Percentiles rank a stretch among this genome's conserved stretches.
Conservation (phyloP, 2,797 vertebrate species). For the Sebastes itinus region DNA sequence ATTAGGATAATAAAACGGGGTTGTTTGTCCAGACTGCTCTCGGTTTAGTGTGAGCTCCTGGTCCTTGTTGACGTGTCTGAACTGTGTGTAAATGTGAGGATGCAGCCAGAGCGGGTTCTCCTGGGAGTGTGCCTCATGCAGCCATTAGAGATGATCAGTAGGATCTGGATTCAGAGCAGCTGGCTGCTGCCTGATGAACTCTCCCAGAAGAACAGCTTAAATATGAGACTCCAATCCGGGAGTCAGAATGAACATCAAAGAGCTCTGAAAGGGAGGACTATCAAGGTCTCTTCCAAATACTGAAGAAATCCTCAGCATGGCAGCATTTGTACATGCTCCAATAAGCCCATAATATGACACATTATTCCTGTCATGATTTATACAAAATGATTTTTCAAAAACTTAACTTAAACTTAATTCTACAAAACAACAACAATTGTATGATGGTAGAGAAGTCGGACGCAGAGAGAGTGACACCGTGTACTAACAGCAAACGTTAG, state of each 20-base stretch:
- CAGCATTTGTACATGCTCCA: background rate
- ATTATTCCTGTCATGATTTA: background rate
- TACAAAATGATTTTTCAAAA: background rate
- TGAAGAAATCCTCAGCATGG: background rate
- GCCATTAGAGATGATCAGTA: slow-evolving; percentile 66
- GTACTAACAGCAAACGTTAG: too few relatives aligned
- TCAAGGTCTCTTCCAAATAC: background rate
- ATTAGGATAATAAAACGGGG: slow-evolving; percentile 21
- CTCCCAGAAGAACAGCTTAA: slow-evolving; percentile 39
- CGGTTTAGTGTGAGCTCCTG: background rate
- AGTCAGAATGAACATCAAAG: slow-evolving; percentile 44
- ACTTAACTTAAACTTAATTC: too few relatives aligned
- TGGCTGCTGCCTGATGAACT: slow-evolving; percentile 60
- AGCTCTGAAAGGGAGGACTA: background rate
- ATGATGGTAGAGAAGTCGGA: too few relatives aligned
- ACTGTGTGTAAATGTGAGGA: slow-evolving; percentile 25
- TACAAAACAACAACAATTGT: too few relatives aligned
- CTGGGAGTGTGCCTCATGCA: slow-evolving; percentile 29
- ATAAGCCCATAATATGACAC: background rate
- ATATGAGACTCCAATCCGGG: slow-evolving; percentile 13
- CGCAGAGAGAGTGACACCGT: too few relatives aligned
- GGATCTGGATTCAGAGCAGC: slow-evolving; percentile 52
- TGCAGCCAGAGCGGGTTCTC: slow-evolving; percentile 20
- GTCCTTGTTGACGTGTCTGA: slow-evolving; percentile 8
- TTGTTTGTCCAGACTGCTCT: slow-evolving; percentile 32